Base-by-base conservation (phyloP, 1,140 invertebrate genomes). In the Asbolus verrucosus region DNA sequence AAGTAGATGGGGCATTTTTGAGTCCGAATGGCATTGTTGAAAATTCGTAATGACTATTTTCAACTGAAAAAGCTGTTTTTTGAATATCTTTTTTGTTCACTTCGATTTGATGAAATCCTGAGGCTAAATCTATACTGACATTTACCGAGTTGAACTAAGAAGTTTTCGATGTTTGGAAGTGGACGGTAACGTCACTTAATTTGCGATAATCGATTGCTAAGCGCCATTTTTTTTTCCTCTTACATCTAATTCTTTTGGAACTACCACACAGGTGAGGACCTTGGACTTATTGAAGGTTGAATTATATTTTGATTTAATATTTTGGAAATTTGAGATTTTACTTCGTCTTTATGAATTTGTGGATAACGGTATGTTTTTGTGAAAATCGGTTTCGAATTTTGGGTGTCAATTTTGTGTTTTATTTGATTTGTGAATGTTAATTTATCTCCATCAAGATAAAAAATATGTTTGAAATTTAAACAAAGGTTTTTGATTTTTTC, bases 141-240 rank as follows among this genome's bases (percentile, higher is more conserved):
- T 62, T 62, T 62, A 36, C 59, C 61, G 18, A 63, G 33, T 18
- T 63, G 33, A 39, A 39, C 61, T 21, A 63, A 39, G 0, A 62
- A 18, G 3, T 62, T 33, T 13, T 14, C 19, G 11, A 62, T 62
- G 14, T 38, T 62, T 2, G 61, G 61, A n/a, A 63, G 14, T 9
- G 61, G 61, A 39, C 39, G 39, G 61, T 63, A 19, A 36, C 39
- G 9, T 36, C 33, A 39, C 39, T 63, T 21, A 39, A 13, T 36
- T 38, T 24, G 6, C 61, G 24, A 19, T 39, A 63, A 13, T 63
- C 61, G 6, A 63, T 3, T 24, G 24, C 33, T 18, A 63, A n/a
- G 19, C 36, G 33, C 31, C 31, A 39, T 21, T 63, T 63, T 39
- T 63, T 13, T 19, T 63, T 39, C 61, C 61, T 1, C 4, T 16